Evolutionary conservation across 35 echinoderm and acorn worm genomes (phyloP).

Genomic region (Heliocidaris erythrogramma): DNA sequence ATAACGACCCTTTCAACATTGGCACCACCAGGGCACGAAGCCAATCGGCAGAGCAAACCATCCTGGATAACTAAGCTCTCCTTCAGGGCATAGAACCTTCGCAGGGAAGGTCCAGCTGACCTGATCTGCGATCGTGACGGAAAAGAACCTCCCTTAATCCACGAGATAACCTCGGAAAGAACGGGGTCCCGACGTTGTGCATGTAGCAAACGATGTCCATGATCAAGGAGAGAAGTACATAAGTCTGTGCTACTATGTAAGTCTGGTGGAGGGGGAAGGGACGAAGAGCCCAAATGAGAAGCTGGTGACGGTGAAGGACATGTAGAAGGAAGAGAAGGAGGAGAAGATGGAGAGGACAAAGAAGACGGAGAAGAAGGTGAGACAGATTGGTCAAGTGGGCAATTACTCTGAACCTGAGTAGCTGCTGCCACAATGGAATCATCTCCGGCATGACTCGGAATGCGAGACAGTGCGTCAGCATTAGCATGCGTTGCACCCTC

Average conservation of each 20-base stretch:
- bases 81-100: background rate
- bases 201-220: background rate
- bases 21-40: background rate
- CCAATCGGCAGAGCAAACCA: background rate
- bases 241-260: background rate
- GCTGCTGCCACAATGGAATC: background rate
- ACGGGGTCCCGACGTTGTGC: background rate
- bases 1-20: background rate
- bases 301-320: too few relatives aligned
- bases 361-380: background rate
- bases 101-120: background rate
- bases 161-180: background rate
- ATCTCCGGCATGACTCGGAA: too few relatives aligned
- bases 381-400: background rate
- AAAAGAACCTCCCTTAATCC: background rate
- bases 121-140: background rate
- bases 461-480: slow-evolving; percentile 35
- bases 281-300: too few relatives aligned
- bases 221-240: too few relatives aligned
- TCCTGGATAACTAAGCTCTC: background rate
- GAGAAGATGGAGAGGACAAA: too few relatives aligned
- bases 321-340: background rate
- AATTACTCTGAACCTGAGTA: background rate
- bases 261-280: too few relatives aligned
- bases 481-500: slow-evolving; percentile 46